These are phyloP conservation scores for Bellardia bayeri DNA, from an alignment of 2,888 invertebrate genomes.

Conservation along the genomic window DNA sequence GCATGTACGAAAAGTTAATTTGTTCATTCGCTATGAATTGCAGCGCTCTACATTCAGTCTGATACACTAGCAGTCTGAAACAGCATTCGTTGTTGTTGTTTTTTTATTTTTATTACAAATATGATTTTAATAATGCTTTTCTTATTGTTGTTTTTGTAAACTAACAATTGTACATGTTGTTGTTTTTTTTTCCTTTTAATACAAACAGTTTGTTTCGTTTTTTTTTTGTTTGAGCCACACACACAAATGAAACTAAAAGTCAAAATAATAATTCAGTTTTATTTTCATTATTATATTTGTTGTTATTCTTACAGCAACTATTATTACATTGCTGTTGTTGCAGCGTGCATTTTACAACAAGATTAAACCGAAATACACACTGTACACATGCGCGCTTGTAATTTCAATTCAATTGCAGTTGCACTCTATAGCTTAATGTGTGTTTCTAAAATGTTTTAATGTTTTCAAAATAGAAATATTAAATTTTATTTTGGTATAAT, in stretches of 20 bases:
- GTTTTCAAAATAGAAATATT: conserved; percentile 18
- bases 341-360: conserved; percentile 34
- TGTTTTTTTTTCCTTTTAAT: background rate
- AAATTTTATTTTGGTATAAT: conserved; percentile 18
- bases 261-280: conserved; percentile 52
- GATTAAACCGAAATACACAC: conserved; percentile 40
- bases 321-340: conserved; percentile 4
- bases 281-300: conserved; percentile 22
- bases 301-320: conserved; percentile 43
- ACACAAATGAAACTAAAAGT: conserved; percentile 47
- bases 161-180: conserved; percentile 40
- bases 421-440: background rate
- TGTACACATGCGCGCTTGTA: conserved; percentile 51
- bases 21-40: conserved; percentile 43
- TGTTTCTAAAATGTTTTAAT: conserved; percentile 38
- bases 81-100: background rate
- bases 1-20: conserved; percentile 36
- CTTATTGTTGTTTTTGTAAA: conserved; percentile 28
- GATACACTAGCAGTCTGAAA: background rate
- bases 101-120: conserved; percentile 21
- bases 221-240: background rate
- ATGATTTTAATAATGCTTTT: conserved; percentile 16
- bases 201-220: conserved; percentile 43
- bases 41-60: conserved; percentile 11
- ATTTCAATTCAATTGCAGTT: background rate